These are phyloP conservation scores for Andricus quercusramuli DNA, from an alignment of 2,888 invertebrate genomes.

Conservation along the genomic window DNA sequence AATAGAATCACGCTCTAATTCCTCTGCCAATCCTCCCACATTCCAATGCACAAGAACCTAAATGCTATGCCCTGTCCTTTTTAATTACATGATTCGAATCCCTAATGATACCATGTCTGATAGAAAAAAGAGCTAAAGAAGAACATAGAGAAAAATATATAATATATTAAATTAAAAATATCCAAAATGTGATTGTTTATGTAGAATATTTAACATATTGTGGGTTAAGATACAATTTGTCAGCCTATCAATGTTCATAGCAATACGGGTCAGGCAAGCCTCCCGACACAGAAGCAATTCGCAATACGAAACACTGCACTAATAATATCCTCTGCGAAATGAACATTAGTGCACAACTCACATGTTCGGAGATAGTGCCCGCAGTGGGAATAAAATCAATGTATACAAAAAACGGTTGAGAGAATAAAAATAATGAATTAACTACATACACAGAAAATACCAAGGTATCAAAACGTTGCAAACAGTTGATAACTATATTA, in stretches of 20 bases:
- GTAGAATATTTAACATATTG: no score
- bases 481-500: no score
- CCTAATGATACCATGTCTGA: not conserved
- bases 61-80: not conserved
- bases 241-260: no score
- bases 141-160: no score
- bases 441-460: no score
- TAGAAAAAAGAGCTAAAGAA: no score
- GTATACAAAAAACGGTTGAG: not conserved
- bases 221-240: no score
- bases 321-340: not conserved
- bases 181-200: no score
- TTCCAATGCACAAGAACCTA: conserved; percentile 3
- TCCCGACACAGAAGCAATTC: no score
- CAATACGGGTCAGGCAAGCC: no score
- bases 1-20: conserved; percentile 36
- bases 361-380: not conserved
- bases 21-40: conserved; percentile 15
- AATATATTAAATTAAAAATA: no score
- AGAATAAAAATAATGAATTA: not conserved
- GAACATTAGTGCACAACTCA: not conserved
- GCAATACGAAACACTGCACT: not conserved
- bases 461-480: no score
- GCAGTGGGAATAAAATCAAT: not conserved
- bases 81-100: not conserved